Evolutionary conservation across 2,113 vertebrate genomes (phyloP), one percentile per base, ranked within the genome.

Genomic region (Podilymbus podiceps): DNA sequence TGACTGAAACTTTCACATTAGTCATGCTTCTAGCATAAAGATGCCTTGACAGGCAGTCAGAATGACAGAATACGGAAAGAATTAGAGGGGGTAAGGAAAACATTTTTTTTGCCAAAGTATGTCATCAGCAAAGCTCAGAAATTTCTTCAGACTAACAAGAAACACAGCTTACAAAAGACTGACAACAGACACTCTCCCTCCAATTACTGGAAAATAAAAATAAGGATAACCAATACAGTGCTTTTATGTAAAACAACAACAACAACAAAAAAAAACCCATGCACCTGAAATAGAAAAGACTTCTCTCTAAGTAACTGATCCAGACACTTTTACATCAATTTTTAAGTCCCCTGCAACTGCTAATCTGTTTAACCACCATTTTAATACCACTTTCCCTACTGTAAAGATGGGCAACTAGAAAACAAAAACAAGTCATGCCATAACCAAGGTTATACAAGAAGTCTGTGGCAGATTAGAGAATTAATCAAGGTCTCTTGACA

Each of bases 221-320:
- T 28, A n/a, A 64, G 31, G 3, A 47, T 35, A 90, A 62, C 4
- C 6, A 31, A 94, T 33, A 50, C 2, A 58, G 0, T 27, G 25
- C 3, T 82, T 71, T 27, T 14, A 40, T 49, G 16, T 23, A 19
- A 47, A 79, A 75, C 8, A 55, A n/a, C 52, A 16, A 11, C 38
- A 38, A 38, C 38, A 52, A 16, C 27, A 46, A 5, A 25, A 5
- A 25, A 33, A 28, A 56, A 68, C 9, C 4, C 11, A 27, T 0
- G 0, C 1, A 30, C 3, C 8, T 64, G 40, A 76, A 52, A 84
- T 2, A 0, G 1, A 6, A 28, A 88, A 74, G 1, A 2, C 24
- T 11, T 7, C 0, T 44, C 5, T 56, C 6, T 38, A 40, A 66
- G 9, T 44, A 64, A 76, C 15, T 62, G 5, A 19, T 47, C 23